These are phyloP conservation scores for Montipora sp. DNA, from an alignment of 64 coral and sea anemone species.

Conservation along the genomic window DNA sequence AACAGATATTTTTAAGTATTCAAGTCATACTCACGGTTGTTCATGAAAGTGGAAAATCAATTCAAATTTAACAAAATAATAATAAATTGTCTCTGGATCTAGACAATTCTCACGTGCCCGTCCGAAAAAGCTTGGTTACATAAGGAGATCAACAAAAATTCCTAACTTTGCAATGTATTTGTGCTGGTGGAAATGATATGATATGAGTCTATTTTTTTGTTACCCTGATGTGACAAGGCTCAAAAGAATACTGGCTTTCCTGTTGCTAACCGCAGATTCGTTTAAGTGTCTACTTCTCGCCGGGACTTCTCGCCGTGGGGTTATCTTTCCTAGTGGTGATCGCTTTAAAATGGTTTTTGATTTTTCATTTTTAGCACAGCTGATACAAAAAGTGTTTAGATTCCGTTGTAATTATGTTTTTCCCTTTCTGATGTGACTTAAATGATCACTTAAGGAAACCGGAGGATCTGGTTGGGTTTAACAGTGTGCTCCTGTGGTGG, in stretches of 20 bases:
- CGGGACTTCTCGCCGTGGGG: no score
- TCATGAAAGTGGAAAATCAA: not conserved
- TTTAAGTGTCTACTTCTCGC: not conserved
- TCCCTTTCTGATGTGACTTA: not conserved
- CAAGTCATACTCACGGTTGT: not conserved
- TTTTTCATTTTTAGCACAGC: not conserved
- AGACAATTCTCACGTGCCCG: not conserved
- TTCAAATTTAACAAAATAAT: not conserved
- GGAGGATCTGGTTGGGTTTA: not conserved
- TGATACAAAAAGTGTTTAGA: not conserved
- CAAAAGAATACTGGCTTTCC: not conserved
- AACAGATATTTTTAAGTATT: conserved; percentile 8
- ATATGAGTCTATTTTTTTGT: not conserved
- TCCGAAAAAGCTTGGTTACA: not conserved
- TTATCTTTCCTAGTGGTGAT: not conserved
- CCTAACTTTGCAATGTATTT: not conserved
- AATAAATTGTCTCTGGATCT: not conserved
- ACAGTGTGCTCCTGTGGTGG: not conserved
- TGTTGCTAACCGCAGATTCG: not conserved
- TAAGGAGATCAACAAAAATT: not conserved
- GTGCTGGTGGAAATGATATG: not conserved
- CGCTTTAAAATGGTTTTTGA: not conserved
- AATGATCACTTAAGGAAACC: not conserved
- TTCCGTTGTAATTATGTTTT: not conserved
- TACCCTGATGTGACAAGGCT: not conserved